Conservation (phyloP, 2,888 invertebrate genomes). For the Xanthia icteritia region DNA sequence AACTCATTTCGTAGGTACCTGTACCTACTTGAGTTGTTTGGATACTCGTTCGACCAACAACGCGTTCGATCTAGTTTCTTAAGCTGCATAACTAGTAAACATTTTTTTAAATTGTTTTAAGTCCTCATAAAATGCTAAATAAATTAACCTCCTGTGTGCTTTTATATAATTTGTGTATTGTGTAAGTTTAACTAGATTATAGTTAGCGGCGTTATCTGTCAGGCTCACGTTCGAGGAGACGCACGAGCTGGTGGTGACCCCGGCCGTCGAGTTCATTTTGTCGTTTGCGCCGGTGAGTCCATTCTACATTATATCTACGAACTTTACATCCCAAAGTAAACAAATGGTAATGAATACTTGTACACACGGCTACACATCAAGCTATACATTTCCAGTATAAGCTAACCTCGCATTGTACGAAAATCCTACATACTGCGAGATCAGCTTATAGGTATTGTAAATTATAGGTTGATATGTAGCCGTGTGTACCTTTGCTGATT, state of each 20-base stretch:
- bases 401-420: no score
- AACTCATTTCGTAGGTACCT: no score
- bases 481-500: background rate
- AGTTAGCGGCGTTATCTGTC: conserved; percentile 36
- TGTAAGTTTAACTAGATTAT: background rate
- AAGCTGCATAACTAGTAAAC: background rate
- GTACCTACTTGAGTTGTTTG: background rate
- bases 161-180: background rate
- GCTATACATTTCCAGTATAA: no score
- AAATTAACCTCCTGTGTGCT: background rate
- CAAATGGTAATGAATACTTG: background rate
- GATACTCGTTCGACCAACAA: background rate
- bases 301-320: background rate
- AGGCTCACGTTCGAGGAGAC: conserved; percentile 79
- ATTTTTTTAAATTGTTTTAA: background rate
- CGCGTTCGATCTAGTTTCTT: background rate
- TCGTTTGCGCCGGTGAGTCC: conserved; percentile 81
- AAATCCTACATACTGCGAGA: no score
- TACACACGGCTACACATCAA: no score
- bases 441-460: no score
- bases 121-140: background rate
- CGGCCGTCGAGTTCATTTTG: conserved; percentile 81
- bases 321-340: background rate
- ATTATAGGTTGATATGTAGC: no score
- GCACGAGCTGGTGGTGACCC: conserved; percentile 76